Base-by-base conservation (phyloP, 1,140 invertebrate species). In the Whitmania pigra region DNA sequence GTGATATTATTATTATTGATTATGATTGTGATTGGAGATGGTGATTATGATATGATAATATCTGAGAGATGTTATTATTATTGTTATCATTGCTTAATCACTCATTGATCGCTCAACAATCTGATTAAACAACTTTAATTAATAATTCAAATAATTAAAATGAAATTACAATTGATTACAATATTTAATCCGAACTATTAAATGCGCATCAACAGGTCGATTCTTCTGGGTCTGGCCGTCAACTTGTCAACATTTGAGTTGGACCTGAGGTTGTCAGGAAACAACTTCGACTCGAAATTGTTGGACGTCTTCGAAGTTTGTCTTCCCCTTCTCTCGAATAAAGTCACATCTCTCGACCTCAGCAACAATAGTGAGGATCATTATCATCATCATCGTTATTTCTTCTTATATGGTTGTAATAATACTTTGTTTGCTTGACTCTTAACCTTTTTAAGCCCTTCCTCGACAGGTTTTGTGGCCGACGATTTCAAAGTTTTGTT, bases 231-330 rank as follows among this genome's bases (percentile, higher is more conserved):
- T 15, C 11, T 63, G 29, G 57, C 57, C 11, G 57, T 63, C 29
- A 63, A 63, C 20, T 0, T 7, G 3, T 11, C 11, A 6, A n/a
- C 11, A 31, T 31, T 7, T 18, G 29, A 63, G 11, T 22, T 63
- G 22, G 57, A 63, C 6, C 29, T 63, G 57, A 63, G 29, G 18
- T 20, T 63, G 15, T 31, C 57, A 1, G 57, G 57, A 18, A 63
- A 63, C 29, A 7, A 7, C 6, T 31, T 63, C 22, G 57, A 63
- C 18, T 31, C 22, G 3, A 63, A 31, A 15, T 63, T 63, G 22
- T 7, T 31, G 29, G 57, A 63, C 29, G 57, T 63, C 22, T 63
- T 63, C 18, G 57, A 63, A 63, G 57, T 63, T 63, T 63, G 22
- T 25, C 57, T 63, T 7, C 57, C 57, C 6, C 22, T 63, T 11